Evolutionary conservation across 2,113 vertebrate species (phyloP), one percentile per base, ranked within the genome.

Genomic region (Daphoenositta chrysoptera): DNA sequence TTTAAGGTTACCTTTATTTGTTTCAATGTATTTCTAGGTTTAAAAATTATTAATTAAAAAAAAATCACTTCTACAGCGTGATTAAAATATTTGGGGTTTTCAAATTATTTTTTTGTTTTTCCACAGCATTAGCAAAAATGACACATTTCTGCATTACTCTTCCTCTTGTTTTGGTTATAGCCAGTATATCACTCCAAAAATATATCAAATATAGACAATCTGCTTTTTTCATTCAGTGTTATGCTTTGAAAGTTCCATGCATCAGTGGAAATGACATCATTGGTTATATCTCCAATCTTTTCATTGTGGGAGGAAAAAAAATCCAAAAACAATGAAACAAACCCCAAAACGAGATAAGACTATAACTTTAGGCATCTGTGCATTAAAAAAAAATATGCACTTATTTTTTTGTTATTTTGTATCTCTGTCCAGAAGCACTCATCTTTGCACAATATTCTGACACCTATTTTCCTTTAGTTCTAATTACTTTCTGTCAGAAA

Each of bases 191-290:
- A 37, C 27, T 4, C 4, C 51, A 86, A 83, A 9, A 88, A 88
- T 1, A 93, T 44, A 90, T 86, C n/a, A 83, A 66, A 94, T 75
- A 84, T 1, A 93, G 88, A 50, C n/a, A 79, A 89, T 14, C 16
- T 84, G 37, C 16, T 90, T 92, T 95, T 89, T 89, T 65, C 71
- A 94, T 82, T 89, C 89, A 77, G 14, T 68, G 53, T 47, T 90
- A 69, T 21, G 28, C 45, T 84, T 83, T 95, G 57, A 73, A 92
- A 93, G 79, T 80, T 73, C 66, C 45, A 50, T n/a, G 88, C 50
- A 68, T 65, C 71, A 51, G 37, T 87, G 54, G 47, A 89, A 93
- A 87, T 45, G 4, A 78, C 19, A 40, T 21, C 19, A 89, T 28
- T 92, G 69, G 87, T 87, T 95, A 85, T 87, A 83, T 44, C 58